Evolutionary conservation across 2,113 vertebrate species (phyloP).

Genomic region (Sakesphorus luctuosus): DNA sequence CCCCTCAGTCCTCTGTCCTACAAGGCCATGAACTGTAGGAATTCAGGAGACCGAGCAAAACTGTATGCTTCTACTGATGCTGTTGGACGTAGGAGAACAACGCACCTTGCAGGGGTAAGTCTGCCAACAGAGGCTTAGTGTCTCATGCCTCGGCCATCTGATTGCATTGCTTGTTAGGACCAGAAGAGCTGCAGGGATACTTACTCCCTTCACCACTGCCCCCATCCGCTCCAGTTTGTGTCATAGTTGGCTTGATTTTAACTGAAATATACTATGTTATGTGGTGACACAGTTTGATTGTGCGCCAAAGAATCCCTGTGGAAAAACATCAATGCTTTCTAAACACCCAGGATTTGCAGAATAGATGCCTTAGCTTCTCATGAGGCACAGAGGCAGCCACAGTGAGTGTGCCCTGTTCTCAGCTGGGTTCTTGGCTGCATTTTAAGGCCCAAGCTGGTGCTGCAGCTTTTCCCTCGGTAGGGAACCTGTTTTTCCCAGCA

Average conservation of each 20-base stretch:
- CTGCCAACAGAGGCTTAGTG: accelerated
- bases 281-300: neutral
- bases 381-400: neutral
- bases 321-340: neutral
- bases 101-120: constrained; percentile 72
- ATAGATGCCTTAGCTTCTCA: neutral
- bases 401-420: neutral
- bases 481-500: neutral
- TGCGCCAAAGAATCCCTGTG: neutral
- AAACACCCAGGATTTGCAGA: neutral
- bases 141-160: neutral
- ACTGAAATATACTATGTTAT: accelerated
- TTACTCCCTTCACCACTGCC: neutral
- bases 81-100: constrained; percentile 78
- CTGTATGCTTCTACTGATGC: constrained; percentile 78
- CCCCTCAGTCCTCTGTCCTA: constrained; percentile 89
- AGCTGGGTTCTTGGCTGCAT: neutral
- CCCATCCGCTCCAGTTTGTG: neutral
- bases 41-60: constrained; percentile 83
- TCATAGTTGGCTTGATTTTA: neutral
- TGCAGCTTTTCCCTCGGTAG: neutral
- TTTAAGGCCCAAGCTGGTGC: neutral
- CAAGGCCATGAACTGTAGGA: constrained; percentile 87
- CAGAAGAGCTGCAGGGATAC: neutral
- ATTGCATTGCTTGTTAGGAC: neutral